Conservation (phyloP, 2,888 invertebrate species). For the Xanthostigma xanthostigma region DNA sequence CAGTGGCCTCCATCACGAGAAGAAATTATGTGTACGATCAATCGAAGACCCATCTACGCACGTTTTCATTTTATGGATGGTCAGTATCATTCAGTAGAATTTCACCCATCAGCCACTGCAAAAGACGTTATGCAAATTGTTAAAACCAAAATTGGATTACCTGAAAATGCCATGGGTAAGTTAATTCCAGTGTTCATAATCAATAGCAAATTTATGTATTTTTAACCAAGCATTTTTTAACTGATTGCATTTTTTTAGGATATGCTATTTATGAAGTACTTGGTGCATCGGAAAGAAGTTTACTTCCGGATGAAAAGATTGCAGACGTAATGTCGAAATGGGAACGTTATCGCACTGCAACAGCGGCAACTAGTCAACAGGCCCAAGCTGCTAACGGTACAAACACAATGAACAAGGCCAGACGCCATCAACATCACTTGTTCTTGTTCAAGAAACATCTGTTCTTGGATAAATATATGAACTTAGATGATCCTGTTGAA, state of each 20-base stretch:
- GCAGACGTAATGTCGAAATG: constrained; percentile 92
- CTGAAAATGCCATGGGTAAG: constrained; percentile 54
- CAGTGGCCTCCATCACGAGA: constrained; percentile 85
- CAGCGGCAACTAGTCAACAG: constrained; percentile 32
- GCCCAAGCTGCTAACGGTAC: constrained; percentile 24
- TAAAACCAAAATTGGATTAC: constrained; percentile 77
- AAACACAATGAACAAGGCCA: constrained; percentile 34
- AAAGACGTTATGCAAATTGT: constrained; percentile 78
- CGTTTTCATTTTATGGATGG: constrained; percentile 87
- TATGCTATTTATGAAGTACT: constrained; percentile 88
- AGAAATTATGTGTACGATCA: constrained; percentile 85
- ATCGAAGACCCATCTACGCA: constrained; percentile 78
- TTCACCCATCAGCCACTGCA: constrained; percentile 86
- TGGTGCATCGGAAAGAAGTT: constrained; percentile 71
- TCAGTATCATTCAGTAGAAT: constrained; percentile 87
- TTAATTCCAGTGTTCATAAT: constrained; percentile 5
- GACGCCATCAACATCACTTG: constrained; percentile 44
- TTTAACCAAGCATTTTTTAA: not conserved
- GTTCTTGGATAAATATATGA: constrained; percentile 65
- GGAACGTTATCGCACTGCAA: constrained; percentile 72
- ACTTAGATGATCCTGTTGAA: constrained; percentile 73
- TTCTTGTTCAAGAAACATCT: constrained; percentile 72
- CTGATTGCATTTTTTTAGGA: constrained; percentile 33
- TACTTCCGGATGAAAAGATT: constrained; percentile 74
- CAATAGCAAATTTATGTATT: not conserved